Conservation (phyloP, 2,113 vertebrate species). For the Mesocricetus auratus region DNA sequence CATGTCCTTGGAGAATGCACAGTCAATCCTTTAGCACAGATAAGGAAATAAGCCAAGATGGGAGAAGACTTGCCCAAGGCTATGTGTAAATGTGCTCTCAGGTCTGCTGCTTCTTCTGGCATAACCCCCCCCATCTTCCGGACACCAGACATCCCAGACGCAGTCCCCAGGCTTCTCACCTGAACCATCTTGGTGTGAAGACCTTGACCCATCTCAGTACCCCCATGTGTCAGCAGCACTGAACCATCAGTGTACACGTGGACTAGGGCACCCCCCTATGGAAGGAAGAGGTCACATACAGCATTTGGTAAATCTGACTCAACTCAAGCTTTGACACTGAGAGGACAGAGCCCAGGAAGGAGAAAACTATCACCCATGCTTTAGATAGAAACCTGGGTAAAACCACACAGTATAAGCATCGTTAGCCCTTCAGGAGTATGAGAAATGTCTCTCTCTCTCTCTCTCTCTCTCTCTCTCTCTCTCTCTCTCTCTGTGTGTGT, state of each 20-base stretch:
- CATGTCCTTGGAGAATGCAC: not conserved
- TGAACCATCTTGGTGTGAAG: slow-evolving; percentile 99
- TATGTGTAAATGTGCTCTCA: too few species aligned
- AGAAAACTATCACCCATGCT: not conserved
- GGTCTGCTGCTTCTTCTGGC: not conserved
- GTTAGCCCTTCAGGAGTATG: not conserved
- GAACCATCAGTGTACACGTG: slow-evolving; percentile 97
- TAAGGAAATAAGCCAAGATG: not conserved
- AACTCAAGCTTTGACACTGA: not conserved
- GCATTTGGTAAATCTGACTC: not conserved
- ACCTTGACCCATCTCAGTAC: slow-evolving; percentile 98
- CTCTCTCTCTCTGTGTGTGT: not conserved
- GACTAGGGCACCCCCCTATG: slow-evolving; percentile 94
- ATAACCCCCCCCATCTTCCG: not conserved
- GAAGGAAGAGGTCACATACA: not conserved
- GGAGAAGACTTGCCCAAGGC: not conserved
- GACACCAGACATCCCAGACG: not conserved
- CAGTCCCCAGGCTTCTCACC: slow-evolving; percentile 84
- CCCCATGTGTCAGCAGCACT: slow-evolving; percentile 95
- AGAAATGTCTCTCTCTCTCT: not conserved
- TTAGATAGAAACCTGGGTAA: not conserved
- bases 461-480: not conserved
- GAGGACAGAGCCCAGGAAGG: not conserved
- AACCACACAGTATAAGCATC: not conserved
- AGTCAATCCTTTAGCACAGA: not conserved